Evolutionary conservation across 2,797 vertebrate species (phyloP).

Genomic region (Arnoldichthys spilopterus): DNA sequence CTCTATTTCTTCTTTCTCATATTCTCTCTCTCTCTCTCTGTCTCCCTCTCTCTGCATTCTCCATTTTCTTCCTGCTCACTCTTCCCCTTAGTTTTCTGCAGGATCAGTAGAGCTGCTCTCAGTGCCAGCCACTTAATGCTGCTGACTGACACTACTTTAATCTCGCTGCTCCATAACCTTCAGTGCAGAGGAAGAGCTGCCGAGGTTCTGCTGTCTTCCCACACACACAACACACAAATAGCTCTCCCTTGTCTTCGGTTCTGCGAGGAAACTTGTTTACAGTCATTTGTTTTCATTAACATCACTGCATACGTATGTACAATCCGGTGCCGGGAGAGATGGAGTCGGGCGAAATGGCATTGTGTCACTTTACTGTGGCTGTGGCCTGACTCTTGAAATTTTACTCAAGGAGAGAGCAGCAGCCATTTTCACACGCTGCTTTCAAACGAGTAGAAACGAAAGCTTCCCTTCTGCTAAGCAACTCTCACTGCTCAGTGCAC

Average conservation of each 20-base stretch:
- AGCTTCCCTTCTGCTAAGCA: slow-evolving; percentile 31
- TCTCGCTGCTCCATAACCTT: slow-evolving; percentile 78
- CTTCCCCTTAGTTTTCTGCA: slow-evolving; percentile 38
- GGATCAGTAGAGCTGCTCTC: slow-evolving; percentile 62
- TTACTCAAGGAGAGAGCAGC: slow-evolving; percentile 32
- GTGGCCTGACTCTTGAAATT: slow-evolving; percentile 42
- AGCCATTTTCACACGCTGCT: slow-evolving; percentile 37
- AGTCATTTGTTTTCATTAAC: slow-evolving; percentile 76
- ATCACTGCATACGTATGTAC: slow-evolving; percentile 54
- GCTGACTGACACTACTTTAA: slow-evolving; percentile 76
- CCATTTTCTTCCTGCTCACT: slow-evolving; percentile 17
- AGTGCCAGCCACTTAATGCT: slow-evolving; percentile 68
- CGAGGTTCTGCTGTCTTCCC: slow-evolving; percentile 65
- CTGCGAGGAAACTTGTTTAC: slow-evolving; percentile 52
- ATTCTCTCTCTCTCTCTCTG: slow-evolving; percentile 57
- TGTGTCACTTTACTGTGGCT: slow-evolving; percentile 35
- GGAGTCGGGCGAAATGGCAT: slow-evolving; percentile 48
- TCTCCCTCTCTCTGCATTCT: slow-evolving; percentile 55
- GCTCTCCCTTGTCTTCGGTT: slow-evolving; percentile 28
- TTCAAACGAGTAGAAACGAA: slow-evolving; percentile 39
- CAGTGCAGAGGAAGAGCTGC: slow-evolving; percentile 62
- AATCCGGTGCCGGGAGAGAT: slow-evolving; percentile 53
- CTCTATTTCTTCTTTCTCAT: slow-evolving; percentile 50
- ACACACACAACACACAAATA: slow-evolving; percentile 53
- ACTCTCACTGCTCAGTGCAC: slow-evolving; percentile 30